Conservation (phyloP, 2,888 invertebrate species). For the Cordilura impudica region DNA sequence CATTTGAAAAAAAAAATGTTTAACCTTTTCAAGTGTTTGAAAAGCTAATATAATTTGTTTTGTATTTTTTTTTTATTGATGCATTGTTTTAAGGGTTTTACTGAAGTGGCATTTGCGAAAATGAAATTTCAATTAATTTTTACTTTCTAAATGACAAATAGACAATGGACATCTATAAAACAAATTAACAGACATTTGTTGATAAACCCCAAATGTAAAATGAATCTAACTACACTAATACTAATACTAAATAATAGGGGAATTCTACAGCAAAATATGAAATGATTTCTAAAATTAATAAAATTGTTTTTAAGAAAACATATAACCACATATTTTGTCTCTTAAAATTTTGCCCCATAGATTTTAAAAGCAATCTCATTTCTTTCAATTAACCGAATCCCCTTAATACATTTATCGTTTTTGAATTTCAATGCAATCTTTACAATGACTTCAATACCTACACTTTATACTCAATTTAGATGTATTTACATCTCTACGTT, state of each 20-base stretch:
- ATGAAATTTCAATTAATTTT: background rate
- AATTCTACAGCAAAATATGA: too few species aligned
- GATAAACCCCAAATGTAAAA: background rate
- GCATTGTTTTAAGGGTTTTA: background rate
- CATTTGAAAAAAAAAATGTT: conserved; percentile 12
- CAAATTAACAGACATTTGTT: background rate
- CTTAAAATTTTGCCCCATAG: too few species aligned
- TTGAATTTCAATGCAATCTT: background rate
- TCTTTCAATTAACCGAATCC: too few species aligned
- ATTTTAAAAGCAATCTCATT: too few species aligned
- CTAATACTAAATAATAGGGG: background rate
- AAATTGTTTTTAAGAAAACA: too few species aligned
- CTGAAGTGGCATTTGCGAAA: background rate
- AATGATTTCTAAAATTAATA: too few species aligned
- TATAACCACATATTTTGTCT: too few species aligned
- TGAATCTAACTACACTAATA: too few species aligned
- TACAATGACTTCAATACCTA: background rate
- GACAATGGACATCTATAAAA: background rate
- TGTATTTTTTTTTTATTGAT: background rate
- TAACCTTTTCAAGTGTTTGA: conserved; percentile 27
- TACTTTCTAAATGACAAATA: background rate
- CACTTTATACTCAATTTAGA: background rate
- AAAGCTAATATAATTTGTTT: background rate
- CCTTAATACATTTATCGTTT: background rate
- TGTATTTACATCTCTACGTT: background rate